Base-by-base conservation (phyloP, 2,888 invertebrate species). In the Lordiphosa andalusiaca region DNA sequence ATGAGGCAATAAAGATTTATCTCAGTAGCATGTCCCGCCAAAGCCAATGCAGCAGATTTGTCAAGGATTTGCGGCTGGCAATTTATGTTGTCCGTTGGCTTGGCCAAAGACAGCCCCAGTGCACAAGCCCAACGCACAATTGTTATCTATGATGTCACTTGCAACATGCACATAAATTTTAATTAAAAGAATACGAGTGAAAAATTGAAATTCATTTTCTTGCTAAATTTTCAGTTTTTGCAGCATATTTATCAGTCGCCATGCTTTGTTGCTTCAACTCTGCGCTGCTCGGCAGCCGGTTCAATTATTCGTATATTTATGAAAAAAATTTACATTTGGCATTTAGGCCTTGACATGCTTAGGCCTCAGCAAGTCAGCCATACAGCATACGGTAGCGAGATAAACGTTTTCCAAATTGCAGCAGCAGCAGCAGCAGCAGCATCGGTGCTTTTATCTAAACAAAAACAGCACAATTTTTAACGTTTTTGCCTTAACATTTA, bases 1-100 rank as follows among this genome's bases (percentile, higher is more conserved):
- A 83, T 83, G 81, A 77, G 81, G 71, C 78, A 81, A 81, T 83
- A 81, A 81, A 81, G 84, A 81, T 81, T 81, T 81, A 81, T 83
- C 71, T 83, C 36, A 36, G 53, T 54, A 66, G 65, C 62, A 73
- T 57, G 50, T 49, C 63, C 55, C 71, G 63, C 48, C 60, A 56
- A 57, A 64, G 62, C 58, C 74, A 81, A 77, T 77, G 81, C 82
- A 71, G 73, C 74, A 74, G 80, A 80, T 80, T 80, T 83, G 83
- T 80, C 74, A 83, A 69, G 80, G 80, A 77, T 80, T 80, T 83
- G 74, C 74, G 77, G 50, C 69, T 69, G 66, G 60, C 65, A 71
- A 80, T 83, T 80, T 80, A 80, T 80, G 73, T 74, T 73, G 55
- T 70, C 56, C 53, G 49, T 58, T 67, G 74, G 59, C 47, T 35